Evolutionary conservation across 2,888 invertebrate species (phyloP).

Genomic region (Drosophila mimetica): DNA sequence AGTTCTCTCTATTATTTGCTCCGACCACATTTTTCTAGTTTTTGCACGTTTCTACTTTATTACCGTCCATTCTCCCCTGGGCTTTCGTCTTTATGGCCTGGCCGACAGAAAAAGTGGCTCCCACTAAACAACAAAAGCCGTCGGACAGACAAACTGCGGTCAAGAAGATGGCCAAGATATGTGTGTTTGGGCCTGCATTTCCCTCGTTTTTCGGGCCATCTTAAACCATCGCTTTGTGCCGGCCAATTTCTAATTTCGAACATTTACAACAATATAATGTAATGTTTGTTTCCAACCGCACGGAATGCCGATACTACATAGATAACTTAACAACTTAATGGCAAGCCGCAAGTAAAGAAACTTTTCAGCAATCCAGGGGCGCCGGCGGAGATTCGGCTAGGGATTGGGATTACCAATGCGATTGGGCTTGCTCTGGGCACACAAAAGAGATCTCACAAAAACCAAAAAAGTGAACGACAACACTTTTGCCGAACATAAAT

Average conservation of each 20-base stretch:
- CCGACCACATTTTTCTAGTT: slow-evolving; percentile 77
- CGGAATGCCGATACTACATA: slow-evolving; percentile 68
- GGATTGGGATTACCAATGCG: slow-evolving; percentile 3
- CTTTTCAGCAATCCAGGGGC: slow-evolving; percentile 30
- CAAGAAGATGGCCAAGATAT: slow-evolving; percentile 34
- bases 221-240: slow-evolving; percentile 16
- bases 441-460: slow-evolving; percentile 46
- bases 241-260: slow-evolving; percentile 72
- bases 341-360: slow-evolving; percentile 67
- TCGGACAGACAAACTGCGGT: slow-evolving; percentile 60
- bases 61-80: slow-evolving; percentile 50
- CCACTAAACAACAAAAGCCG: slow-evolving; percentile 31
- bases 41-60: slow-evolving; percentile 79
- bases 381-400: slow-evolving; percentile 6
- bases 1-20: slow-evolving; percentile 72
- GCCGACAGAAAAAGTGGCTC: slow-evolving; percentile 40
- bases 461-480: slow-evolving; percentile 63
- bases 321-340: slow-evolving; percentile 81
- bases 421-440: slow-evolving; percentile 13
- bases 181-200: slow-evolving; percentile 3
- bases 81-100: slow-evolving; percentile 60
- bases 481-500: slow-evolving; percentile 67
- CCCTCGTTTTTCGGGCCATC: neutral
- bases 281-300: slow-evolving; percentile 71
- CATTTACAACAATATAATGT: slow-evolving; percentile 74